Evolutionary conservation across 2,888 invertebrate genomes (phyloP), one percentile per base, ranked within the genome.

Genomic region (Parnassius apollo): DNA sequence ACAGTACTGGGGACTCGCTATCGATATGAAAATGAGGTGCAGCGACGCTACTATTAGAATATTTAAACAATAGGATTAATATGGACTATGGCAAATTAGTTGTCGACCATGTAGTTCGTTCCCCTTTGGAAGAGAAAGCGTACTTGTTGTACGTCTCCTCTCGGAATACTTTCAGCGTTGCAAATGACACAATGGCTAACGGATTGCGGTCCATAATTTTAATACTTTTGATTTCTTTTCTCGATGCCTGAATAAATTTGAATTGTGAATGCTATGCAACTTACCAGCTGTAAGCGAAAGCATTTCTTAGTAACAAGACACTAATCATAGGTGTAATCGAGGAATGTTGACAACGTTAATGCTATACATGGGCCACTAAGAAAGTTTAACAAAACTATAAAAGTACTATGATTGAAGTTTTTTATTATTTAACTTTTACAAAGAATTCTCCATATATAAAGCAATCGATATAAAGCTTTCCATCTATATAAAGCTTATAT

Each of bases 181-280:
- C 82, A 83, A 88, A 87, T 88, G 83, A 82, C 81, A 89, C 88
- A 89, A 88, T 90, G 85, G 78, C 76, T 86, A 86, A 85, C 84
- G 86, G 86, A 79, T 77, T 77, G 69, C 74, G 68, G 75, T 73
- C 73, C 71, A 76, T 71, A 74, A 80, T 78, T 81, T 80, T 78
- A 72, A 82, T 80, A 80, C 76, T 82, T 82, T 82, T 81, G 72
- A 83, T 85, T 84, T 86, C 77, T 77, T 76, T 45, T 59, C 13
- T 45, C 42, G 45, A 13, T 10, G 18, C 42, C 12, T 42, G 44
- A 51, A 52, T 59, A 51, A 58, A 58, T 18, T 58, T 49, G 42
- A 49, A 42, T 51, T 57, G n/a, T n/a, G n/a, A 57, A 57, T 58
- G 58, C 50, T 45, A 45, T 1, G 45, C 9, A 44, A 58, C 22